Evolutionary conservation across 2,888 invertebrate species (phyloP), one percentile per base, ranked within the genome.

Genomic region (Pandemis heparana): DNA sequence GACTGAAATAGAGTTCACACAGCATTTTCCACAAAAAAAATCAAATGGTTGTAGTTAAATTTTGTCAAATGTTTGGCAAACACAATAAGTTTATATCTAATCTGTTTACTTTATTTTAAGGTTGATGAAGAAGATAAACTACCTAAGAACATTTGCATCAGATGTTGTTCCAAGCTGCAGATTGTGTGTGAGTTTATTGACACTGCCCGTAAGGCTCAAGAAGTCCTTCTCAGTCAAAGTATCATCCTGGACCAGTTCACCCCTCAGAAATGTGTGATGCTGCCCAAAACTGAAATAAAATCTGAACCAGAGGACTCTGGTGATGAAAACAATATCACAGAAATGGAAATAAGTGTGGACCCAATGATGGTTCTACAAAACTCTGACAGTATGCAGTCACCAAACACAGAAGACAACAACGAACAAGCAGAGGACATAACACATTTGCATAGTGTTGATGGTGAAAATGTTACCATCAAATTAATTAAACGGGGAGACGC

Each of bases 281-380:
- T 76, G 70, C 75, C 77, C 61, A 78, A 81, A 77, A 73, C 72
- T 38, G 81, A 84, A 70, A 75, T 78, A 23, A 83, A 85, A 61
- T 41, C 76, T 2, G 83, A 82, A 48, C 51, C 75, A 71, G 75
- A 78, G 5, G 63, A 69, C 59, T 76, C 63, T 64, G 86, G 85
- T 66, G 84, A 85, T 78, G 88, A 88, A 12, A 70, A 61, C 41
- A 85, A 83, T 83, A 86, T 91, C 67, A 95, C 94, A 68, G 95
- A 96, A 89, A 95, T 96, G 95, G 96, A 96, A 91, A 95, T 96
- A 0, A 95, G 95, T 83, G 95, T 96, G 0, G 96, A 96, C 85
- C 96, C 96, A 5, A 96, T 96, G 96, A 89, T 96, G 83, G 95
- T 96, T 79, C 86, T 96, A 62, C 95, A 96, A 80, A 96, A 95